phyloP scores from a whole-genome alignment of 1,140 invertebrate species.

The Drepana arcuata region DNA sequence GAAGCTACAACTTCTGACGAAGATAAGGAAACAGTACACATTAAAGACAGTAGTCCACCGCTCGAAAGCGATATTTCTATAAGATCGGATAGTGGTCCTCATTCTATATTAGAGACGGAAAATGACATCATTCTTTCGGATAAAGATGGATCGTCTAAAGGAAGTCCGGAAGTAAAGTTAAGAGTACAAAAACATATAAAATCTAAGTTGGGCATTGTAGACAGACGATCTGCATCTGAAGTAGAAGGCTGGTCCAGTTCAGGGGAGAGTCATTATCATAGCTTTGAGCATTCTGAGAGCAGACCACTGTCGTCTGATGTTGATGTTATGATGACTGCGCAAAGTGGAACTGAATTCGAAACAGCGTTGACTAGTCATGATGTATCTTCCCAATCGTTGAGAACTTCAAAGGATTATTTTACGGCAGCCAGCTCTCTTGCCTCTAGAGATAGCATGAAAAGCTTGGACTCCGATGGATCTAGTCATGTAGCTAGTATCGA shows the following conservation, averaged over 20 bases:
- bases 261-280: slow-evolving; percentile 91
- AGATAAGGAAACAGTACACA: slow-evolving; percentile 57
- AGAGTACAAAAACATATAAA: slow-evolving; percentile 71
- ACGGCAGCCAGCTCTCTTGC: slow-evolving; percentile 88
- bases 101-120: slow-evolving; percentile 68
- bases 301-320: slow-evolving; percentile 90
- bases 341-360: slow-evolving; percentile 89
- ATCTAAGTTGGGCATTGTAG: slow-evolving; percentile 67
- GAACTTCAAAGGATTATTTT: slow-evolving; percentile 85
- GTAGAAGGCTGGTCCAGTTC: slow-evolving; percentile 87
- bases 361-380: slow-evolving; percentile 87
- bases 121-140: slow-evolving; percentile 59
- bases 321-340: slow-evolving; percentile 78
- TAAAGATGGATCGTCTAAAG: slow-evolving; percentile 59
- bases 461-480: slow-evolving; percentile 89
- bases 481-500: slow-evolving; percentile 90
- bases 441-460: slow-evolving; percentile 91
- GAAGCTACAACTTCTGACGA: slow-evolving; percentile 54
- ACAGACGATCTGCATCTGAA: slow-evolving; percentile 78
- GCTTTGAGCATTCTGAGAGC: slow-evolving; percentile 87
- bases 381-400: slow-evolving; percentile 77
- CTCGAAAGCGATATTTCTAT: slow-evolving; percentile 61
- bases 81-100: slow-evolving; percentile 67
- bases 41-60: slow-evolving; percentile 58
- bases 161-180: slow-evolving; percentile 63